Evolutionary conservation across 2,797 vertebrate genomes (phyloP).

Genomic region (Phoeniculus purpureus): DNA sequence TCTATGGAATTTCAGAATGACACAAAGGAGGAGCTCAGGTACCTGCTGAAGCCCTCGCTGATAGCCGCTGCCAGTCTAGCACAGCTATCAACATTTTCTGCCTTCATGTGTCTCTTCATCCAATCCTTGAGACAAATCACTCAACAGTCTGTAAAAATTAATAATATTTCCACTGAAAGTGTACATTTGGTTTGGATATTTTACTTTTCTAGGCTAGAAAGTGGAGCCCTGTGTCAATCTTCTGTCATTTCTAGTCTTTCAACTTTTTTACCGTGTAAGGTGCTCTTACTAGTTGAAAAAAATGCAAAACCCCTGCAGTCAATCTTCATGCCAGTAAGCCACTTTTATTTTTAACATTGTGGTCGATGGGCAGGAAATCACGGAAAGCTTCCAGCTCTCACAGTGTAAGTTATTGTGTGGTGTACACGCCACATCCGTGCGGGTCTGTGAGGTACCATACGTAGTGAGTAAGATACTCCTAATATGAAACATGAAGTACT

Average conservation of each 20-base stretch:
- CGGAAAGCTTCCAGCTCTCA: background rate
- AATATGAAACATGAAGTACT: background rate
- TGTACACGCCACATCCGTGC: accelerated
- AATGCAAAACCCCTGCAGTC: background rate
- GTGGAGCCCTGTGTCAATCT: background rate
- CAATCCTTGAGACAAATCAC: background rate
- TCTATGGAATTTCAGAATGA: background rate
- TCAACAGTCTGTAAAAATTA: background rate
- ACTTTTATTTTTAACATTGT: background rate
- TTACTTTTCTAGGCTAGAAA: background rate
- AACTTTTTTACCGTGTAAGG: background rate
- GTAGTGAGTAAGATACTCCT: background rate
- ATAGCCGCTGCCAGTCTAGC: background rate
- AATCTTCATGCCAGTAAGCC: background rate
- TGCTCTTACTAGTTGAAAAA: background rate
- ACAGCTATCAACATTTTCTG: background rate
- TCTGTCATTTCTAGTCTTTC: background rate
- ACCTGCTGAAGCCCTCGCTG: background rate
- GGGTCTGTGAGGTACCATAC: background rate
- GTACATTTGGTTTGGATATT: background rate
- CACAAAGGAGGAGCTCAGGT: background rate
- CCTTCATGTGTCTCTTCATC: background rate
- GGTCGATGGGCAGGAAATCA: background rate
- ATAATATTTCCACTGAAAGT: background rate
- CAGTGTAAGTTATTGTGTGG: background rate